phyloP scores from a whole-genome alignment of 2,113 vertebrate genomes.

The Carassius auratus region DNA sequence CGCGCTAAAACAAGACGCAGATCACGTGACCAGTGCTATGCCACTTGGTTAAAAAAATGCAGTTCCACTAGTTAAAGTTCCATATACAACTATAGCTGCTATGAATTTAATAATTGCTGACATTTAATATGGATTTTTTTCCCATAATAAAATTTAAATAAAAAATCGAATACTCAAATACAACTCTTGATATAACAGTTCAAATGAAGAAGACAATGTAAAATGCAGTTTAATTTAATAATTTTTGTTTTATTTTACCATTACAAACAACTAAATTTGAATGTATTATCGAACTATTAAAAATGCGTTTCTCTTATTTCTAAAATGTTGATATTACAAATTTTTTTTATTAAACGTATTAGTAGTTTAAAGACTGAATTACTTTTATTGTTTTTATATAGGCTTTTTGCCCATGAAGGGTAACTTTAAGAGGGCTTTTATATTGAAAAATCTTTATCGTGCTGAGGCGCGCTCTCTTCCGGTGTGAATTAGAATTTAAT shows the following conservation, averaged over 20 bases:
- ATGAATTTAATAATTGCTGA: neutral
- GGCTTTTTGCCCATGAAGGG: neutral
- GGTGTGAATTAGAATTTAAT: neutral
- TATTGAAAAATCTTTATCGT: constrained; percentile 3
- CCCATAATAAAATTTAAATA: neutral
- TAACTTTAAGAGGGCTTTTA: constrained; percentile 23
- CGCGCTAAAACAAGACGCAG: constrained; percentile 42
- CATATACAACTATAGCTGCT: neutral
- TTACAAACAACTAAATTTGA: neutral
- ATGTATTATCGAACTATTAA: neutral
- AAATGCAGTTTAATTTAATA: neutral
- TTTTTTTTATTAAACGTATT: neutral
- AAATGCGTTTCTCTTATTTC: neutral
- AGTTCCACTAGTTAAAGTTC: neutral
- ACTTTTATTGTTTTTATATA: neutral
- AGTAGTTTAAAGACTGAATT: neutral
- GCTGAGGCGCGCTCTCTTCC: neutral
- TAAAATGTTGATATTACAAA: neutral
- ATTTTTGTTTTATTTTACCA: neutral
- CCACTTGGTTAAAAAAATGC: neutral
- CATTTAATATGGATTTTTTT: neutral
- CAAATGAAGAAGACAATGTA: neutral
- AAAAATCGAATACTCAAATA: neutral
- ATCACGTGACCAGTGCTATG: constrained; percentile 8
- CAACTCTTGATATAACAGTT: neutral